Conservation (phyloP, 1,140 invertebrate genomes). For the Hylaeus anthracinus region DNA sequence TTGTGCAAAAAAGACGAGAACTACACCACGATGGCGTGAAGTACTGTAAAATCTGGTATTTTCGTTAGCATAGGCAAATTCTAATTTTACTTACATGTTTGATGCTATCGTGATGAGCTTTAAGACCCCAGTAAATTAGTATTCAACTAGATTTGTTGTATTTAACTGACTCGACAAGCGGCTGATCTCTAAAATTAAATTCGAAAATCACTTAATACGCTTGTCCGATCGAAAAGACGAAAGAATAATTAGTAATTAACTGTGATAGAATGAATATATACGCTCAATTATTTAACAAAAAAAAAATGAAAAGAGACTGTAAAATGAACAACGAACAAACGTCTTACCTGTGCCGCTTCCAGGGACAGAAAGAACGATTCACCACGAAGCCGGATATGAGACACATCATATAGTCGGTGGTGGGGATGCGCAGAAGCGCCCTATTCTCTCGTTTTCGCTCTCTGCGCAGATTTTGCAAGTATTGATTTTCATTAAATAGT, state of each 20-base stretch:
- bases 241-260: not conserved
- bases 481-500: conserved; percentile 10
- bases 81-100: conserved; percentile 71
- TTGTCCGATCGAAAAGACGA: not conserved
- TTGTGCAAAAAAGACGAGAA: not conserved
- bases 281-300: not conserved
- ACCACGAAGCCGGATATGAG: conserved; percentile 41
- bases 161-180: not conserved
- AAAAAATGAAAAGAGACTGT: not conserved
- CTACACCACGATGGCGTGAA: not conserved
- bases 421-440: conserved; percentile 28
- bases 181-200: conserved; percentile 65
- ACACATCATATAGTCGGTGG: conserved; percentile 3
- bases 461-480: conserved; percentile 22
- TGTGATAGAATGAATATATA: not conserved
- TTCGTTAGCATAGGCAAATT: not conserved
- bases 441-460: not conserved
- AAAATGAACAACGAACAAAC: conserved; percentile 2
- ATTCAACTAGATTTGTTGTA: not conserved
- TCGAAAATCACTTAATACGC: not conserved
- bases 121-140: conserved; percentile 54
- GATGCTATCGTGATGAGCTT: conserved; percentile 48
- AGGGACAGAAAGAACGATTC: conserved; percentile 74
- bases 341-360: conserved; percentile 72
- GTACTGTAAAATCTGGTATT: not conserved